Percentiles rank a stretch among this genome's conserved stretches.
Evolutionary conservation across 2,888 invertebrate species (phyloP).

Genomic region (Gasteruption jaculator): DNA sequence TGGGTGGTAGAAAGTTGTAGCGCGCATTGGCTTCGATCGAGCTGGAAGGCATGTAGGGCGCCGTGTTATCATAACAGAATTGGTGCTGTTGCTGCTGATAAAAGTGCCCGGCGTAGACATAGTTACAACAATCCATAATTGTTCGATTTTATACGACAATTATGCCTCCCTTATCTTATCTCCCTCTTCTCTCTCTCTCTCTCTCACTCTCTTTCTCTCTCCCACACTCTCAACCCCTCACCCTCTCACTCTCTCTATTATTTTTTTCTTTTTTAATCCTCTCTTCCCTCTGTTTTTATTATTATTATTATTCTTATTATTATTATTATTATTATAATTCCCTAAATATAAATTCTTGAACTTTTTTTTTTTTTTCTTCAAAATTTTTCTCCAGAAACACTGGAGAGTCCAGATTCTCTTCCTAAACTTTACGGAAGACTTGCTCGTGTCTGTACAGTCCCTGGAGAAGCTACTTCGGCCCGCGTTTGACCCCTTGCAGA

Average conservation of each 20-base stretch:
- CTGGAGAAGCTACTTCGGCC: no score
- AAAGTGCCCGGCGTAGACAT: conserved; percentile 43
- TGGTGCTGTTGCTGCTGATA: conserved; percentile 40
- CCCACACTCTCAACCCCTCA: conserved; percentile 6
- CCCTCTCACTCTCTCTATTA: conserved; percentile 5
- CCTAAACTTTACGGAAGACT: no score
- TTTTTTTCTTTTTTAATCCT: not conserved
- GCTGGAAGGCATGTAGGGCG: conserved; percentile 33
- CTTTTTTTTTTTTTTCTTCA: no score
- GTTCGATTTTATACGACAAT: no score
- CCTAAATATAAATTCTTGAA: no score
- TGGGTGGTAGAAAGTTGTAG: conserved; percentile 41
- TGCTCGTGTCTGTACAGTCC: no score
- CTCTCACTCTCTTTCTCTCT: conserved; percentile 1
- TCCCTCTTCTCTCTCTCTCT: conserved; percentile 8
- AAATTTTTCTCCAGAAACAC: no score
- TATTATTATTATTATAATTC: no score
- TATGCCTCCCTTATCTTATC: conserved; percentile 3
- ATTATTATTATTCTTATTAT: no score
- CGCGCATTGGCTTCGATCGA: conserved; percentile 39
- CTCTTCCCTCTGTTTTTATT: no score
- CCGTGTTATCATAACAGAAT: conserved; percentile 44
- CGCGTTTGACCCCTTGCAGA: no score
- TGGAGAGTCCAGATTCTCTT: no score
- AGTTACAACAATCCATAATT: conserved; percentile 50